Evolutionary conservation across 2,113 vertebrate genomes (phyloP), one percentile per base, ranked within the genome.

Genomic region (Smithornis capensis): DNA sequence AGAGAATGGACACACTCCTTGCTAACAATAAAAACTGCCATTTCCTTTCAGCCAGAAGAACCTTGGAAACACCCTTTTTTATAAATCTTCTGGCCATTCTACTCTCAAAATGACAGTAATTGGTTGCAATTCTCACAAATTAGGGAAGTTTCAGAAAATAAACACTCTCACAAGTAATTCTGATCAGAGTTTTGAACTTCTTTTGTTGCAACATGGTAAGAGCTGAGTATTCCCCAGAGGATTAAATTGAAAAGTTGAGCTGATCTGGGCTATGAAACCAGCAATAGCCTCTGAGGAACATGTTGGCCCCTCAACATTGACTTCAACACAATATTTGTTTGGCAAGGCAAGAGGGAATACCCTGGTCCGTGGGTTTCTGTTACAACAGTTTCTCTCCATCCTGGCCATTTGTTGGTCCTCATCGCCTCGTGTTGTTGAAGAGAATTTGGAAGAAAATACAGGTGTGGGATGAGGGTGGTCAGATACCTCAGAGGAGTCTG

Each of bases 31-130:
- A 96, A 96, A 96, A 50, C 18, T 73, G 28, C 21, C 40, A 33
- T 90, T 92, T 92, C 44, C 55, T 92, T 95, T 93, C 79, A 87
- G 35, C 40, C 74, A 75, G 25, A 77, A 88, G 73, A 75, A 13
- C 60, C 85, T 73, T 49, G 29, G 22, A 86, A 96, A 63, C 47
- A 79, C 38, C 60, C 14, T 70, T 31, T 31, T 70, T 82, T 40
- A 10, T 42, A 73, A 77, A 69, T 77, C 79, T 91, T 62, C 68
- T 68, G 67, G 22, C 31, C 42, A n/a, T 78, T 21, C 47, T 90
- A 2, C 53, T 87, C 88, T 35, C 16, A 42, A 78, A 83, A 23
- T 52, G 45, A 40, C 47, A 76, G 50, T 52, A 44, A 44, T 18
- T 38, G 8, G 33, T 22, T 82, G 14, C 17, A 80, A 24, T 70